These are phyloP conservation scores for Eilema caniola DNA, from an alignment of 2,888 invertebrate genomes.

Conservation along the genomic window DNA sequence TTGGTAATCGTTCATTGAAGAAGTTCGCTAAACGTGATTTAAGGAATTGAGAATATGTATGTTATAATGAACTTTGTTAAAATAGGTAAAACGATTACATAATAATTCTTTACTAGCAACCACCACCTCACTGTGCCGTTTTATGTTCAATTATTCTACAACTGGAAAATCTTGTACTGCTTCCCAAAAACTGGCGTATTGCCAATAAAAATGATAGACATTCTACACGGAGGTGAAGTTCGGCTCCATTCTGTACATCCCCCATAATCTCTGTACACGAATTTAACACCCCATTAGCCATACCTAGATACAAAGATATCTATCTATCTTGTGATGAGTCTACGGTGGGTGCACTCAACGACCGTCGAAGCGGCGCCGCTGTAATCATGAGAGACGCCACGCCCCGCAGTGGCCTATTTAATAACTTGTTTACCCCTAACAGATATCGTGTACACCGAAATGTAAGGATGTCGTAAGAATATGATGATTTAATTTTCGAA, in stretches of 20 bases:
- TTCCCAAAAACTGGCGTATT: neutral
- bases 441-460: conserved; percentile 51
- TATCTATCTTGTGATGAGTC: conserved; percentile 28
- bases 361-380: conserved; percentile 60
- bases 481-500: too few species aligned
- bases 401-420: conserved; percentile 72
- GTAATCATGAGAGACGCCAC: conserved; percentile 63
- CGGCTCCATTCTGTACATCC: neutral
- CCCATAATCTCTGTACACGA: neutral
- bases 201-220: neutral
- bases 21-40: neutral
- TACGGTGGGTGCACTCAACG: conserved; percentile 33
- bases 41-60: neutral
- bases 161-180: neutral
- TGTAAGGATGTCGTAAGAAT: conserved; percentile 14
- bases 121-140: too few species aligned
- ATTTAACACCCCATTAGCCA: conserved; percentile 14
- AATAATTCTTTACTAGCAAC: too few species aligned
- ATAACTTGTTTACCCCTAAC: conserved; percentile 72
- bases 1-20: neutral
- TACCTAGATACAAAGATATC: conserved; percentile 9
- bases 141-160: too few species aligned
- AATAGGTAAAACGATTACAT: too few species aligned
- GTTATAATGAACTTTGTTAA: too few species aligned
- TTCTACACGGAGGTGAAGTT: neutral